Conservation (phyloP, 2,113 vertebrate genomes). For the Lophochroa leadbeateri region DNA sequence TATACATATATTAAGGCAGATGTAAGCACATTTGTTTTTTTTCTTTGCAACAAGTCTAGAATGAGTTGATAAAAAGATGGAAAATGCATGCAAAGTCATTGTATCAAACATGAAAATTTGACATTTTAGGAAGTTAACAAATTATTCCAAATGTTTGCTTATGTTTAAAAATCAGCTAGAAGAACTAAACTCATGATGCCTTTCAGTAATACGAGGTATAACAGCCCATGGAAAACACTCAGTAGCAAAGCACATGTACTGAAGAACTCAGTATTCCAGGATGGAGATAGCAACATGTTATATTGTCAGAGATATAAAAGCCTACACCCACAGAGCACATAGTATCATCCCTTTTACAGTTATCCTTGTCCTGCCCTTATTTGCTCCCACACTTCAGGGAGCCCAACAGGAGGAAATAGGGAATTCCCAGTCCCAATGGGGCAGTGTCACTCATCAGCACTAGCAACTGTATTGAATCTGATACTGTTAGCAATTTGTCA, state of each 20-base stretch:
- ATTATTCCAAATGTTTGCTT: not conserved
- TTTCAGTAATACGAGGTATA: not conserved
- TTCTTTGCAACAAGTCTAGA: not conserved
- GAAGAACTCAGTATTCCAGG: not conserved
- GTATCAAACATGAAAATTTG: not conserved
- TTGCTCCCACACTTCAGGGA: not conserved
- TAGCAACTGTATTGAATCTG: not conserved
- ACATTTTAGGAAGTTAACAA: not conserved
- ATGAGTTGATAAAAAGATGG: not conserved
- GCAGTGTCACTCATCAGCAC: not conserved
- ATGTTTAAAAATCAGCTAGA: not conserved
- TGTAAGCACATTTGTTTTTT: not conserved
- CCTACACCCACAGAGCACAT: fast-evolving
- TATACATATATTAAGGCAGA: not conserved
- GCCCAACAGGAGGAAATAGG: not conserved
- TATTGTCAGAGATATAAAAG: not conserved
- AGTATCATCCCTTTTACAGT: not conserved
- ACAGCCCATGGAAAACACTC: not conserved
- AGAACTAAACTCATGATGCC: not conserved
- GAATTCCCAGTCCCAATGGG: not conserved
- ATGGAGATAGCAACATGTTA: not conserved
- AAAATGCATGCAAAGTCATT: not conserved
- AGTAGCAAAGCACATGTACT: not conserved
- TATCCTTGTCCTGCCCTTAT: not conserved
- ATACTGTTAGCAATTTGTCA: not conserved